Evolutionary conservation across 2,888 invertebrate species (phyloP).

Genomic region (Coremacera marginata): DNA sequence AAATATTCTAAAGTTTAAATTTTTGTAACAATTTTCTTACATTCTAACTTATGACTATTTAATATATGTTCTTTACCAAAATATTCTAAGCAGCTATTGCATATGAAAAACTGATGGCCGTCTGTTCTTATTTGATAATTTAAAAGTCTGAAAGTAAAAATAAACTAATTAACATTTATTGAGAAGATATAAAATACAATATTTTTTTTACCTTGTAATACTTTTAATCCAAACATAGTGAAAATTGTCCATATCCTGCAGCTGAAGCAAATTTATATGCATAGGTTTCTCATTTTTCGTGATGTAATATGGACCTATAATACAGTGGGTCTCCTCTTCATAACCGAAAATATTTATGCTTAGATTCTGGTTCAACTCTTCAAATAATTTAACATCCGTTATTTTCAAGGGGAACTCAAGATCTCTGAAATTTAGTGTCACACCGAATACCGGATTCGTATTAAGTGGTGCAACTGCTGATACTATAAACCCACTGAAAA

Average conservation of each 20-base stretch:
- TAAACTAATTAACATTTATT: background rate
- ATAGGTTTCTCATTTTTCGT: background rate
- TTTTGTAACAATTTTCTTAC: background rate
- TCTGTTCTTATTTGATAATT: no score
- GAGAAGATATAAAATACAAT: background rate
- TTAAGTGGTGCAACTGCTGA: background rate
- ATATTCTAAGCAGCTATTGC: background rate
- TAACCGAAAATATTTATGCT: background rate
- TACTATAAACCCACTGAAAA: background rate
- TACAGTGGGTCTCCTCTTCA: background rate
- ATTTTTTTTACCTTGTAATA: background rate
- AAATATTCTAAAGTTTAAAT: background rate
- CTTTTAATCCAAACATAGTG: background rate
- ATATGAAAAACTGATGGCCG: no score
- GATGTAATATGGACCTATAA: background rate
- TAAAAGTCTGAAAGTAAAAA: no score
- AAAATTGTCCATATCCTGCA: background rate
- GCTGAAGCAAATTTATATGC: background rate
- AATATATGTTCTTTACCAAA: background rate
- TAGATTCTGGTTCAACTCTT: background rate
- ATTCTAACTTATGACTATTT: background rate
- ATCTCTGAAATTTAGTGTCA: background rate
- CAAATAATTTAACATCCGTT: background rate
- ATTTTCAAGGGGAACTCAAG: background rate
- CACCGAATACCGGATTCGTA: background rate